These are phyloP conservation scores for Leptosomus discolor DNA, from an alignment of 2,113 vertebrate genomes.

Conservation along the genomic window DNA sequence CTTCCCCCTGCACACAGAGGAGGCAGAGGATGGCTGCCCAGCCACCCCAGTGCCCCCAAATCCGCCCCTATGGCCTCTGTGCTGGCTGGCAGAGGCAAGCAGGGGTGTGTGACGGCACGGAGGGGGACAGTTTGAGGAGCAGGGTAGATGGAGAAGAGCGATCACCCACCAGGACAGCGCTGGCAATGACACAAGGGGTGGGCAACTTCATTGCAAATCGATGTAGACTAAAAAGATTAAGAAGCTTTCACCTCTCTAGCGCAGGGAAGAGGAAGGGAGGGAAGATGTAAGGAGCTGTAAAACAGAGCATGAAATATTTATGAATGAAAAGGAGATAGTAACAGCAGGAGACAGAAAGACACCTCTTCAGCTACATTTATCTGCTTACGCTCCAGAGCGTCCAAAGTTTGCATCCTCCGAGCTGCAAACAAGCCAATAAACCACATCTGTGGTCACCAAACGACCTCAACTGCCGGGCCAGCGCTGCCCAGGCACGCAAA, in stretches of 20 bases:
- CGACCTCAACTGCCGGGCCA: neutral
- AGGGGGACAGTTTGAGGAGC: neutral
- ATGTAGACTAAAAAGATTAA: neutral
- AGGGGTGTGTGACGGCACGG: rapidly evolving
- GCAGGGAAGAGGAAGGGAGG: neutral
- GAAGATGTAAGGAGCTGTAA: neutral
- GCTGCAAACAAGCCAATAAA: neutral
- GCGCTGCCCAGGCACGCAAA: rapidly evolving
- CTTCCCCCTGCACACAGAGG: neutral
- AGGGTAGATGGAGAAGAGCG: neutral
- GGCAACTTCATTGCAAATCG: neutral
- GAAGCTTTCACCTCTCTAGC: neutral
- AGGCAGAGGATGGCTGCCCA: neutral
- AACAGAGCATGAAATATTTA: neutral
- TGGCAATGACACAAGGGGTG: rapidly evolving
- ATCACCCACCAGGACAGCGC: neutral
- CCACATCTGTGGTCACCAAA: neutral
- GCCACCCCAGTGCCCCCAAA: neutral
- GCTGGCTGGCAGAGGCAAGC: neutral
- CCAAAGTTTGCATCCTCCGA: neutral
- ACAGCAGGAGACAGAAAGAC: neutral
- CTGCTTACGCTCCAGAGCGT: rapidly evolving
- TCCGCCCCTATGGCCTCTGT: neutral
- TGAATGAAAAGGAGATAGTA: neutral
- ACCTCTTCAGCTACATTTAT: neutral